Evolutionary conservation across 2,888 invertebrate genomes (phyloP).

Genomic region (Acanthococcus lagerstroemiae): DNA sequence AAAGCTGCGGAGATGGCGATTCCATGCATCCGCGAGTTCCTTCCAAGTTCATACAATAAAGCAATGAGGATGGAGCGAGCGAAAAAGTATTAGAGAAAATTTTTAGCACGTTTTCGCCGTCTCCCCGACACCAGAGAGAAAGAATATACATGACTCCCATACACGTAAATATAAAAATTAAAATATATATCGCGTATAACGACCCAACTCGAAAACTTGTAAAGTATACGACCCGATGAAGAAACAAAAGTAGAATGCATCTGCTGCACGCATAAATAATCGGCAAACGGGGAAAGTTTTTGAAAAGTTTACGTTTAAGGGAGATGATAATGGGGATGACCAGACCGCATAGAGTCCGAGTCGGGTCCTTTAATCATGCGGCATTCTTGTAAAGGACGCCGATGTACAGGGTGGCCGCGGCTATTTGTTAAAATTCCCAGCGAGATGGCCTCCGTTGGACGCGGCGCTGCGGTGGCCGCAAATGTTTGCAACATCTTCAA

Average conservation of each 20-base stretch:
- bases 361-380: conserved; percentile 28
- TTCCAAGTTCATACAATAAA: too few relatives aligned
- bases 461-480: conserved; percentile 21
- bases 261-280: conserved; percentile 30
- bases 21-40: too few relatives aligned
- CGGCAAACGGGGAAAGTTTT: conserved; percentile 29
- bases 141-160: too few relatives aligned
- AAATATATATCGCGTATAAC: too few relatives aligned
- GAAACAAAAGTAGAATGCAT: conserved; percentile 24
- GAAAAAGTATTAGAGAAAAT: too few relatives aligned
- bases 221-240: too few relatives aligned
- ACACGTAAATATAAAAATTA: too few relatives aligned
- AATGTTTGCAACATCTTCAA: conserved; percentile 30
- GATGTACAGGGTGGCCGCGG: conserved; percentile 4
- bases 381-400: conserved; percentile 16
- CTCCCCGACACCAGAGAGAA: too few relatives aligned
- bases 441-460: conserved; percentile 17
- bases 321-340: conserved; percentile 30
- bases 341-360: conserved; percentile 29
- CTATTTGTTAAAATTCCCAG: conserved; percentile 24
- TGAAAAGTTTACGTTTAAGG: conserved; percentile 31
- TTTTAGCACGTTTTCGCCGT: too few relatives aligned
- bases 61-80: too few relatives aligned
- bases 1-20: too few relatives aligned
- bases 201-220: too few relatives aligned